Conservation (phyloP, 2,113 vertebrate genomes). For the Pseudopipra pipra region DNA sequence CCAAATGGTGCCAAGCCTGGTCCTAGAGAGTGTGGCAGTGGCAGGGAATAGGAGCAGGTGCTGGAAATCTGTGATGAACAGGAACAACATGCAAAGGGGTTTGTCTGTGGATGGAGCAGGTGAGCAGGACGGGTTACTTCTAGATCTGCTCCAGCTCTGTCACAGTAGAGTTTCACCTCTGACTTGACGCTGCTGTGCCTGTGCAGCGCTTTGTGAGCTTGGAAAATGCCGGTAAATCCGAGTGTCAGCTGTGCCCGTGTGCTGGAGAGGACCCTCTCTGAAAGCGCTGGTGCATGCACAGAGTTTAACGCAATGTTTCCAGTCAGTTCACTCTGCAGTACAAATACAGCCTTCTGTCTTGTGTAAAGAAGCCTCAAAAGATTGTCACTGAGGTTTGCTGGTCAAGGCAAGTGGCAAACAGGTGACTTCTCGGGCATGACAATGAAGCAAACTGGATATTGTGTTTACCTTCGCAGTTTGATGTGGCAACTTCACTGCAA, state of each 20-base stretch:
- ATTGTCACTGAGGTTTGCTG: background rate
- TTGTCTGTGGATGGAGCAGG: background rate
- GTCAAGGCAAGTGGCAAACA: background rate
- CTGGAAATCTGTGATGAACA: background rate
- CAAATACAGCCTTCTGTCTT: background rate
- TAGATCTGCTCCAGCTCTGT: background rate
- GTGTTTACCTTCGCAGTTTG: background rate
- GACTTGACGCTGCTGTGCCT: background rate
- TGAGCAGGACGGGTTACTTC: background rate
- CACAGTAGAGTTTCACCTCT: background rate
- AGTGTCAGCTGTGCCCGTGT: background rate
- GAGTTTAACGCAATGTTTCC: background rate
- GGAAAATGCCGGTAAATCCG: too few species aligned
- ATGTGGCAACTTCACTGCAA: background rate
- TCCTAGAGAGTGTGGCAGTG: background rate
- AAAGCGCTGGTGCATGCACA: background rate
- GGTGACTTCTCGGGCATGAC: background rate
- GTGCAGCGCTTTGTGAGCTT: accelerated
- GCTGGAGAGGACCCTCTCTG: background rate
- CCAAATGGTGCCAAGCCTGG: background rate
- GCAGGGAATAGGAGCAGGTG: background rate
- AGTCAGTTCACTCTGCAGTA: background rate
- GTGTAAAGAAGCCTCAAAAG: background rate
- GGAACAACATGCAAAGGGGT: background rate
- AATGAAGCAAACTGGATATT: background rate